These are phyloP conservation scores for Corythornis cristatus DNA, from an alignment of 2,113 vertebrate genomes.

Conservation along the genomic window DNA sequence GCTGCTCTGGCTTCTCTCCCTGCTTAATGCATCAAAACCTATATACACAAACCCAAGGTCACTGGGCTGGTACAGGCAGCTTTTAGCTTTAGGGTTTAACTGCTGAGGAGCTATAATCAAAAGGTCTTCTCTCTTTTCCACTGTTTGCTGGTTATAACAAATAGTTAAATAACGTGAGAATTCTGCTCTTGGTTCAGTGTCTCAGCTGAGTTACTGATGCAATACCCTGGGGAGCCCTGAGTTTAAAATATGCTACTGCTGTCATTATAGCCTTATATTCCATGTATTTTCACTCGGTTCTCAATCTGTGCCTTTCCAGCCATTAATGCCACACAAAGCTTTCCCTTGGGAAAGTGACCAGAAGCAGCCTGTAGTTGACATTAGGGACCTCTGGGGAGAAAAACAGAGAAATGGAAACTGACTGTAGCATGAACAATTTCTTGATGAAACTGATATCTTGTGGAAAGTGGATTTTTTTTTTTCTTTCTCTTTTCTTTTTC, in stretches of 20 bases:
- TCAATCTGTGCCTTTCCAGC: background rate
- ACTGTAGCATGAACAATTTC: background rate
- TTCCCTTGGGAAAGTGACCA: slow-evolving; percentile 55
- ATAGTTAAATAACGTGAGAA: slow-evolving; percentile 3
- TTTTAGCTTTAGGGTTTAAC: background rate
- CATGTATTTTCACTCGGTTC: background rate
- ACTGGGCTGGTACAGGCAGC: background rate
- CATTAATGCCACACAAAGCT: background rate
- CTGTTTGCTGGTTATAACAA: background rate
- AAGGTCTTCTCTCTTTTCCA: background rate
- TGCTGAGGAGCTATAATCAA: background rate
- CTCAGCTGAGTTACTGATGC: slow-evolving; percentile 41
- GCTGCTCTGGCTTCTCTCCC: background rate
- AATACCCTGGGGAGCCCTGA: slow-evolving; percentile 25
- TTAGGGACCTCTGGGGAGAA: background rate
- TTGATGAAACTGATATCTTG: background rate
- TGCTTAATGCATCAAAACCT: background rate
- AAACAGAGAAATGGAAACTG: slow-evolving; percentile 12
- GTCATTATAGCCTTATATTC: slow-evolving; percentile 1
- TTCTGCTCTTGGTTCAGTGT: background rate
- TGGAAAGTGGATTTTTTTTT: background rate
- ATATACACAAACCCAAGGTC: accelerated
- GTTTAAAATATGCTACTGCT: slow-evolving; percentile 30
- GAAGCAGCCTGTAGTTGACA: background rate
- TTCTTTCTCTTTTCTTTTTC: background rate